Percentiles rank a stretch among this genome's conserved stretches.
Conservation (phyloP, 2,888 invertebrate genomes). For the Folsomia manolachei region DNA sequence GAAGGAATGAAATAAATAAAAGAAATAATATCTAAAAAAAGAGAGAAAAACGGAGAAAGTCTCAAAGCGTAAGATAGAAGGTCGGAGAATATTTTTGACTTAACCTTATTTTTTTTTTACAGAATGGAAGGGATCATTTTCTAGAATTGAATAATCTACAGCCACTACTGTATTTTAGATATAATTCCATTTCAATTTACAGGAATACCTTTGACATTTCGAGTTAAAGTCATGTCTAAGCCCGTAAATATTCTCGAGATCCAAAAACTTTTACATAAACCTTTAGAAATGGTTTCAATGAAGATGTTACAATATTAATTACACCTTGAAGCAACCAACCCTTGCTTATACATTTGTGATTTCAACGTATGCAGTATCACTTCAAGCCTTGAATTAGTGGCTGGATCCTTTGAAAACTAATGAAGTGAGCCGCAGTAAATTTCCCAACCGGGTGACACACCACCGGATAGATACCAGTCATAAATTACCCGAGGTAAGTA, state of each 20-base stretch:
- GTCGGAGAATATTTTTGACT: slow-evolving; percentile 6
- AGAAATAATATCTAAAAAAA: too few relatives aligned
- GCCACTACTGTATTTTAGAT: neutral
- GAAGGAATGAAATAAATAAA: neutral
- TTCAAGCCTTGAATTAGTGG: too few relatives aligned
- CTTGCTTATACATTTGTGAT: too few relatives aligned
- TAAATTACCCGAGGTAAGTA: slow-evolving; percentile 11
- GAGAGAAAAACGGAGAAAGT: neutral
- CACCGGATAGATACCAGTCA: slow-evolving; percentile 18
- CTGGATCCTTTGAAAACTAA: slow-evolving; percentile 19
- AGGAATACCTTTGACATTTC: too few relatives aligned
- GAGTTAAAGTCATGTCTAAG: too few relatives aligned
- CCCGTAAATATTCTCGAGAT: too few relatives aligned
- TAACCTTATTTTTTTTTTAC: slow-evolving; percentile 13
- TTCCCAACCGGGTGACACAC: neutral
- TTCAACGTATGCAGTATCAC: too few relatives aligned
- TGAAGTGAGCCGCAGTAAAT: slow-evolving; percentile 9
- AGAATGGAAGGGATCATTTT: neutral
- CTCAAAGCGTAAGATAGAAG: neutral
- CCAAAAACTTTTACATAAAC: too few relatives aligned
- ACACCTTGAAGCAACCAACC: too few relatives aligned
- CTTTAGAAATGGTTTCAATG: too few relatives aligned
- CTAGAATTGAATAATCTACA: neutral
- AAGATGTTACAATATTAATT: too few relatives aligned
- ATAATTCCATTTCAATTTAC: neutral